Conservation (phyloP, 2,888 invertebrate genomes). For the Poecilus cupreus region DNA sequence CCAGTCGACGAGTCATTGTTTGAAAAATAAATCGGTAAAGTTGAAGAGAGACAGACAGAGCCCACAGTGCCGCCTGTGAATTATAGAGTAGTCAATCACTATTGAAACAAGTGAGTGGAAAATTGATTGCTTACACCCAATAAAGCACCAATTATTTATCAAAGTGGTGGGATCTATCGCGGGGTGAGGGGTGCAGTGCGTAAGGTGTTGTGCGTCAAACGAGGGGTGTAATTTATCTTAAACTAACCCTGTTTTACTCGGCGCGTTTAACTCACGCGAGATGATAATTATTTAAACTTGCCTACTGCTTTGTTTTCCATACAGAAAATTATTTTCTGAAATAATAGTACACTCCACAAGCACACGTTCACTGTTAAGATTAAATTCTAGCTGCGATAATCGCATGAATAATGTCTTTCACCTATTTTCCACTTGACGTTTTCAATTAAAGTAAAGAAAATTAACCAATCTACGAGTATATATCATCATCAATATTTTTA, state of each 20-base stretch:
- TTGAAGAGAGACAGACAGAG: slow-evolving; percentile 31
- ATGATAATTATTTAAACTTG: slow-evolving; percentile 44
- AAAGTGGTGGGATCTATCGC: slow-evolving; percentile 44
- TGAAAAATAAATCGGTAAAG: slow-evolving; percentile 46
- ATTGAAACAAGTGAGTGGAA: slow-evolving; percentile 48
- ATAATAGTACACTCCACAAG: neutral
- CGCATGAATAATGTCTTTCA: neutral
- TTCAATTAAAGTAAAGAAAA: too few relatives aligned
- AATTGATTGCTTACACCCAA: slow-evolving; percentile 56
- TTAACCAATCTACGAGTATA: too few relatives aligned
- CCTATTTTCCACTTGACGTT: neutral
- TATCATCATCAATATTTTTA: too few relatives aligned
- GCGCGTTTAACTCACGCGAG: slow-evolving; percentile 14
- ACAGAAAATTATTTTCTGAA: slow-evolving; percentile 28
- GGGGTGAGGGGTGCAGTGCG: neutral
- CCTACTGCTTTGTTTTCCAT: slow-evolving; percentile 9
- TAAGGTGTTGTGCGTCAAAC: slow-evolving; percentile 45
- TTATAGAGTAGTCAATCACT: slow-evolving; percentile 56
- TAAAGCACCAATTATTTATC: slow-evolving; percentile 57
- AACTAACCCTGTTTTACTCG: slow-evolving; percentile 1
- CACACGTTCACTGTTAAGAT: neutral
- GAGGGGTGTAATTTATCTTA: slow-evolving; percentile 56
- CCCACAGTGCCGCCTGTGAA: slow-evolving; percentile 7
- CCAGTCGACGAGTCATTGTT: slow-evolving; percentile 38
- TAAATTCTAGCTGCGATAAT: neutral